Percentiles rank a stretch among this genome's conserved stretches.
phyloP scores from a whole-genome alignment of 2,113 vertebrate species.

The Neotoma lepida region DNA sequence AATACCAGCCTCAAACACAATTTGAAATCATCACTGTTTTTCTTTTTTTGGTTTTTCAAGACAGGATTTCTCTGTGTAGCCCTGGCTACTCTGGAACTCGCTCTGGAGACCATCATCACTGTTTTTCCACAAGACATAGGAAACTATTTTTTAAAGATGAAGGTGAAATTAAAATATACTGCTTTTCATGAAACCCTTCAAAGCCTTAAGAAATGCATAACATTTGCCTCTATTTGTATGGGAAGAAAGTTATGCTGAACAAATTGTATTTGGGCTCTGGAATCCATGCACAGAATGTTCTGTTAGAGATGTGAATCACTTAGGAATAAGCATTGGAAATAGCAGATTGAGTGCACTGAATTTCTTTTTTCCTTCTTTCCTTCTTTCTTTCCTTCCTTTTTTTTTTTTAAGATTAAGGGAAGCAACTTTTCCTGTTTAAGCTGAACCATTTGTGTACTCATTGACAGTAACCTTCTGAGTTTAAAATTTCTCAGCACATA shows the following conservation, averaged over 20 bases:
- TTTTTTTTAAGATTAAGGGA: constrained; percentile 75
- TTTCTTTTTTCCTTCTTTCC: constrained; percentile 10
- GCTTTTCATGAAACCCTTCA: constrained; percentile 67
- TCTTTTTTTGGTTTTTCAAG: too few relatives aligned
- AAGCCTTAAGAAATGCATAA: constrained; percentile 74
- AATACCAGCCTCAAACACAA: background rate
- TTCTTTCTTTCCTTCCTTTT: rapidly evolving
- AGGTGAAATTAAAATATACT: constrained; percentile 70
- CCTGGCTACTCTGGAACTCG: too few relatives aligned
- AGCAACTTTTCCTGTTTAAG: constrained; percentile 64
- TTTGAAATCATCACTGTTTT: background rate
- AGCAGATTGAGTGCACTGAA: constrained; percentile 58
- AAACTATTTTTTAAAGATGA: background rate
- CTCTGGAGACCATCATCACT: background rate
- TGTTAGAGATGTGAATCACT: constrained; percentile 77
- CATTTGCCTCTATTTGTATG: constrained; percentile 44
- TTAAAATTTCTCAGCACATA: constrained; percentile 54
- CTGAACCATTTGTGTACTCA: constrained; percentile 76
- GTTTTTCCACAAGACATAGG: constrained; percentile 11
- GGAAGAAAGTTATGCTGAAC: background rate
- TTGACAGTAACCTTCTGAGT: constrained; percentile 70
- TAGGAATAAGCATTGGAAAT: constrained; percentile 33
- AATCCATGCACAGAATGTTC: constrained; percentile 64
- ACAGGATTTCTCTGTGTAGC: too few relatives aligned
- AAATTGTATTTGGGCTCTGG: constrained; percentile 67